phyloP scores from a whole-genome alignment of 1,140 invertebrate genomes.

The Drosophila kanapiae region DNA sequence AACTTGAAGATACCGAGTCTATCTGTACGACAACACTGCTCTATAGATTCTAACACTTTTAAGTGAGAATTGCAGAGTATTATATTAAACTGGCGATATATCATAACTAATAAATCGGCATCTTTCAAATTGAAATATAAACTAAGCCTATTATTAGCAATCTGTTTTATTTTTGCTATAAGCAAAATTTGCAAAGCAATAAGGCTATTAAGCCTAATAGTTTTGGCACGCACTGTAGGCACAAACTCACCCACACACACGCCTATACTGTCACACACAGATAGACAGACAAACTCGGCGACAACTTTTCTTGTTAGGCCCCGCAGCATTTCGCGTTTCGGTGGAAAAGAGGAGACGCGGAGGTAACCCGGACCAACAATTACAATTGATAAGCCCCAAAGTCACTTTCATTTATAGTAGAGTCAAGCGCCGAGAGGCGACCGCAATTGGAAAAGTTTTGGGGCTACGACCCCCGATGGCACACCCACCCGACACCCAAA shows the following conservation, averaged over 20 bases:
- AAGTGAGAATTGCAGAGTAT: too few species aligned
- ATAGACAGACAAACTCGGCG: slow-evolving; percentile 46
- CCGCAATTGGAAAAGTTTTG: slow-evolving; percentile 71
- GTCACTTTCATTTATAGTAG: slow-evolving; percentile 73
- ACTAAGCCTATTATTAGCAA: neutral
- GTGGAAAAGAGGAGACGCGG: slow-evolving; percentile 7
- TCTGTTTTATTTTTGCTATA: neutral
- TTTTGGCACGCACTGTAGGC: slow-evolving; percentile 20
- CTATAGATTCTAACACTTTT: too few species aligned
- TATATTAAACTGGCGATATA: too few species aligned
- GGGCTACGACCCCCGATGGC: slow-evolving; percentile 25
- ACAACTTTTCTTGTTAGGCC: slow-evolving; percentile 69
- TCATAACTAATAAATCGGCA: too few species aligned
- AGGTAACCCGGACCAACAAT: slow-evolving; percentile 59
- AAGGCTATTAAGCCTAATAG: neutral
- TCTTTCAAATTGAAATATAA: neutral
- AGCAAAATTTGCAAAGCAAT: neutral
- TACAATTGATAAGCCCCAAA: slow-evolving; percentile 81
- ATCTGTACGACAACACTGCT: too few species aligned
- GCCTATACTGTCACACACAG: slow-evolving; percentile 3
- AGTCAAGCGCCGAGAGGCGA: slow-evolving; percentile 34
- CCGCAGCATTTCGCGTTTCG: slow-evolving; percentile 70
- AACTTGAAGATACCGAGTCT: too few species aligned
- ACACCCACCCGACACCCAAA: neutral
- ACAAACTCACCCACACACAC: slow-evolving; percentile 2